These are phyloP conservation scores for Camarhynchus parvulus DNA, from an alignment of 2,113 vertebrate species.

Conservation along the genomic window DNA sequence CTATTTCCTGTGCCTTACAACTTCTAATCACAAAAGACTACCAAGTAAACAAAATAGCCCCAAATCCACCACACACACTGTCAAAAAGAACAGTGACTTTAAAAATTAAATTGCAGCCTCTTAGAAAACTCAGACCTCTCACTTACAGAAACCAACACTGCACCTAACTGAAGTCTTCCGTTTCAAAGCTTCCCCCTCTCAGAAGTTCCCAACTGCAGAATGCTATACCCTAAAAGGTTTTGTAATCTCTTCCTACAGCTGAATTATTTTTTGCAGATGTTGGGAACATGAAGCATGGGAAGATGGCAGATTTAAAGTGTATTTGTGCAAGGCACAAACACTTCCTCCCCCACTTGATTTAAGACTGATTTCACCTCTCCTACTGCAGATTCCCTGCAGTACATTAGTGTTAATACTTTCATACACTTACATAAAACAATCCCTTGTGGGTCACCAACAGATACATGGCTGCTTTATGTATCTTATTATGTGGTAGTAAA, in stretches of 20 bases:
- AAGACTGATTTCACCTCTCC: not conserved
- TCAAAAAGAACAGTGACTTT: conserved; percentile 8
- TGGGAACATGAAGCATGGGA: not conserved
- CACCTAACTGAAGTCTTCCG: not conserved
- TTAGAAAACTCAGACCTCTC: not conserved
- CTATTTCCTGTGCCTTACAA: conserved; percentile 74
- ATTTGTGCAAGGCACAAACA: not conserved
- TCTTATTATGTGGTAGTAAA: not conserved
- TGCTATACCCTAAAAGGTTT: not conserved
- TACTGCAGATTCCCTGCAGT: not conserved
- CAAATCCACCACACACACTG: conserved; percentile 9
- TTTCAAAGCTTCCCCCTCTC: not conserved
- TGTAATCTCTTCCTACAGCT: not conserved
- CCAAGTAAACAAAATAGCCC: conserved; percentile 64
- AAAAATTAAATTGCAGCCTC: conserved; percentile 2
- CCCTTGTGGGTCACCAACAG: not conserved
- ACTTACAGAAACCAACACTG: not conserved
- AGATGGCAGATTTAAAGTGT: not conserved
- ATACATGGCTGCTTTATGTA: not conserved
- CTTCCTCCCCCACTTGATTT: not conserved
- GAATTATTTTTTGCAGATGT: conserved; percentile 5
- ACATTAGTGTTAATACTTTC: not conserved
- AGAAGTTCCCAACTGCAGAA: not conserved
- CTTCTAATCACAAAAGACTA: conserved; percentile 67
- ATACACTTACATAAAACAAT: not conserved